Evolutionary conservation across 2,113 vertebrate species (phyloP), one percentile per base, ranked within the genome.

Genomic region (Eublepharis macularius): DNA sequence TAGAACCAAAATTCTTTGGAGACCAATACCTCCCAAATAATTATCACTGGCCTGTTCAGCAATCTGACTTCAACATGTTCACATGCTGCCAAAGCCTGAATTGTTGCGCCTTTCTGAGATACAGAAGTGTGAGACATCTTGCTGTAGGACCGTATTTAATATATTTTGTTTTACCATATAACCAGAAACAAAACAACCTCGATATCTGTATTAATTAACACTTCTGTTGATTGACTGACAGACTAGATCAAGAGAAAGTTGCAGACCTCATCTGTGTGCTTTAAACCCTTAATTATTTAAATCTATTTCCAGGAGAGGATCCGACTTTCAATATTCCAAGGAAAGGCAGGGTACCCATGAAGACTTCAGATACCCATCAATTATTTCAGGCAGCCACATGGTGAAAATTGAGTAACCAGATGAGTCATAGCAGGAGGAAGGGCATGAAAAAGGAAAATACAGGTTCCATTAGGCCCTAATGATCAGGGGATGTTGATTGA

Each of bases 401-500:
- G 32, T 26, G 66, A 45, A 76, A 81, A 60, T 6, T 60, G 83
- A 89, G 86, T 83, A 88, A 74, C 2, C 3, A 68, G 79, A 91
- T 68, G 11, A 78, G 69, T 14, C n/a, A 70, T 13, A 81, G 47
- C 26, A 2, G 11, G 13, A 82, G 54, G 70, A 49, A 88, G 29
- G 84, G 60, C 68, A 47, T 5, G 47, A 72, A 69, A 41, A 83
- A 78, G 47, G 76, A 69, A 87, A 86, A 14, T 16, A 84, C 80
- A 80, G 6, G 43, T 51, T 85, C 80, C 70, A 57, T 19, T 57
- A 65, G 47, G 57, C 47, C 66, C 83, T 57, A 57, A 85, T 69
- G 41, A 85, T 54, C 66, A 51, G 39, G 49, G 17, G 51, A 85
- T 82, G 91, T 49, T 88, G 94, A 94, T 87, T 88, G 91, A 76